Percentiles rank a stretch among this genome's conserved stretches.
Evolutionary conservation across 2,113 vertebrate genomes (phyloP).

Genomic region (Hippocampus mohnikei): DNA sequence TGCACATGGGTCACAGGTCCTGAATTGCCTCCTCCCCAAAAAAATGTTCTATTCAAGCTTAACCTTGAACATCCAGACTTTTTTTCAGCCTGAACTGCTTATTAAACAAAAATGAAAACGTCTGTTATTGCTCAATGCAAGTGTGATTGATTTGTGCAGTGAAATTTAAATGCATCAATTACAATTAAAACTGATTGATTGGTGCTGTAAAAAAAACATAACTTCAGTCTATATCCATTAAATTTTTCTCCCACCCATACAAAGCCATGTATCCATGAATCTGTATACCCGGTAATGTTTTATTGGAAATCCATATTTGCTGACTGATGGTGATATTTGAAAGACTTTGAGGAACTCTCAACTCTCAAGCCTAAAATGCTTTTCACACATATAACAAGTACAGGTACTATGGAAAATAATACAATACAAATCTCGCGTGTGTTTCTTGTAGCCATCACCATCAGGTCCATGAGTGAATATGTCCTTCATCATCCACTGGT

Average conservation of each 20-base stretch:
- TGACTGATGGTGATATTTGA: conserved; percentile 5
- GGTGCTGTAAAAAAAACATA: neutral
- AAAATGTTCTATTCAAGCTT: neutral
- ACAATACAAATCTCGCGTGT: neutral
- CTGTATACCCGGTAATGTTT: neutral
- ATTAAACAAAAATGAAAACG: neutral
- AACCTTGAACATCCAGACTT: neutral
- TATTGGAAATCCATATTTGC: neutral
- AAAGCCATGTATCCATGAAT: neutral
- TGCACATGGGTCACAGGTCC: neutral
- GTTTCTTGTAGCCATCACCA: conserved; percentile 11
- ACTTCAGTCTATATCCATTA: neutral
- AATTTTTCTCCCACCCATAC: neutral
- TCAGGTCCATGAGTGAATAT: neutral
- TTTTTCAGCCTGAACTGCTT: neutral
- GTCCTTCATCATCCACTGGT: conserved; percentile 23
- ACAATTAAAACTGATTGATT: neutral
- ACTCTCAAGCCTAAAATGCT: conserved; percentile 18
- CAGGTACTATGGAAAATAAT: conserved; percentile 1
- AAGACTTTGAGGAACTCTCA: conserved; percentile 6
- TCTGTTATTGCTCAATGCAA: neutral
- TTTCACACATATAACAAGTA: conserved; percentile 9
- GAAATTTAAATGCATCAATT: neutral
- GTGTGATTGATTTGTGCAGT: neutral
- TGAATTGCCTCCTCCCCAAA: neutral